A percentile compares a stretch with the other conserved stretches of the same genome.
These are phyloP conservation scores for Chrysotoxum bicinctum DNA, from an alignment of 2,888 invertebrate genomes.

Conservation along the genomic window DNA sequence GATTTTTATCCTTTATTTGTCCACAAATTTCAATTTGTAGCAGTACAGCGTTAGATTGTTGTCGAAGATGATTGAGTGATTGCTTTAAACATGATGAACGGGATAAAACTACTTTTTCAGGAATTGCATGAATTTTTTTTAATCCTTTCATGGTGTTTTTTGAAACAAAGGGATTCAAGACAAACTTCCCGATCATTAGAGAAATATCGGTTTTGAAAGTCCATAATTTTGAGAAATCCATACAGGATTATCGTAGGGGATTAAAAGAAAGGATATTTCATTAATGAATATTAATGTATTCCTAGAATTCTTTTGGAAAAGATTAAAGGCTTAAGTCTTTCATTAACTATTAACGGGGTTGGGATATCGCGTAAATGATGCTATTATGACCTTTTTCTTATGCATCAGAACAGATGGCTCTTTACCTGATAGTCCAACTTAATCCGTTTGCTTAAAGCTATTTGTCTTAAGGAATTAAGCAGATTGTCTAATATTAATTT, in stretches of 20 bases:
- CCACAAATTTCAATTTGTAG: conserved; percentile 69
- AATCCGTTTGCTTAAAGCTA: conserved; percentile 44
- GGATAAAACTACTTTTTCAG: neutral
- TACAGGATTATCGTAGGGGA: conserved; percentile 26
- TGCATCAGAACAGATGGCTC: no score
- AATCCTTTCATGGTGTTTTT: conserved; percentile 56
- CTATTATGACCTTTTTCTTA: conserved; percentile 22
- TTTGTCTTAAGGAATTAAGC: neutral
- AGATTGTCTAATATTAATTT: neutral
- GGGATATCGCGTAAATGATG: conserved; percentile 3
- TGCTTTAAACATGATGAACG: neutral
- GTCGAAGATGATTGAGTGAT: conserved; percentile 42
- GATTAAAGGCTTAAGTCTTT: conserved; percentile 53
- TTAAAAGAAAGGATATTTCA: conserved; percentile 13
- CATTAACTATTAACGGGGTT: conserved; percentile 3
- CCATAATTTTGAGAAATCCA: conserved; percentile 28
- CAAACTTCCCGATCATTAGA: conserved; percentile 62
- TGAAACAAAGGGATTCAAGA: conserved; percentile 36
- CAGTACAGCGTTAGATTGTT: conserved; percentile 18
- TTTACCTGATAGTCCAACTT: conserved; percentile 29
- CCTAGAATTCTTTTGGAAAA: conserved; percentile 23
- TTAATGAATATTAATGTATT: conserved; percentile 47
- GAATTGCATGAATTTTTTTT: neutral
- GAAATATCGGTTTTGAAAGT: conserved; percentile 11
- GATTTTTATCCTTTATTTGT: conserved; percentile 67